Base-by-base conservation (phyloP, 2,888 invertebrate species). In the Euspilapteryx auroguttella region DNA sequence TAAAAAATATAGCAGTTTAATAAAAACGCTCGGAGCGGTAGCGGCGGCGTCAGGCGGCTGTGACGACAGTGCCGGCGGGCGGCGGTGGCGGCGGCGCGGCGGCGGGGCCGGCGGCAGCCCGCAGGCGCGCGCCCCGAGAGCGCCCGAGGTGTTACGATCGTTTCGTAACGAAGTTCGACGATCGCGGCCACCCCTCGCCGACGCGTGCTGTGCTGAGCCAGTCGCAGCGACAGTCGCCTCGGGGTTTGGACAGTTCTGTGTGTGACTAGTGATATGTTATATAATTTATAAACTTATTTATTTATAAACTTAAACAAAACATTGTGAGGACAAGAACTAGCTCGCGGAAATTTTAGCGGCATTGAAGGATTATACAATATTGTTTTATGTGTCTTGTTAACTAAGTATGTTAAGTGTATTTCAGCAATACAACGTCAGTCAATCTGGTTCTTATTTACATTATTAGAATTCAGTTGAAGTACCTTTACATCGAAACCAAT, bases 281-380 rank as follows among this genome's bases (percentile, higher is more conserved):
- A 63, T 75, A 75, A 75, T 65, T 63, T 50, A 58, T 57, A 64
- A 68, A 69, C 63, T 65, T 71, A 68, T 66, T 64, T 71, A 68
- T 64, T 57, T 64, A 61, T 63, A 55, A 64, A 61, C 58, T 63
- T 44, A 51, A 59, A 62, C 55, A 50, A 52, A 51, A n/a, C n/a
- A n/a, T n/a, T n/a, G n/a, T n/a, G n/a, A n/a, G n/a, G n/a, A n/a
- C n/a, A n/a, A n/a, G n/a, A n/a, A n/a, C n/a, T n/a, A n/a, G n/a
- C n/a, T n/a, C n/a, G n/a, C n/a, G n/a, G n/a, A n/a, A n/a, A n/a
- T n/a, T n/a, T n/a, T n/a, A n/a, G n/a, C n/a, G n/a, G n/a, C n/a
- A n/a, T n/a, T n/a, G n/a, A n/a, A n/a, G n/a, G n/a, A n/a, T n/a
- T n/a, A n/a, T n/a, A n/a, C n/a, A 12, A 31, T 41, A 40, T 36